phyloP scores from a whole-genome alignment of 2,113 vertebrate genomes.

The Lamprotornis superbus region DNA sequence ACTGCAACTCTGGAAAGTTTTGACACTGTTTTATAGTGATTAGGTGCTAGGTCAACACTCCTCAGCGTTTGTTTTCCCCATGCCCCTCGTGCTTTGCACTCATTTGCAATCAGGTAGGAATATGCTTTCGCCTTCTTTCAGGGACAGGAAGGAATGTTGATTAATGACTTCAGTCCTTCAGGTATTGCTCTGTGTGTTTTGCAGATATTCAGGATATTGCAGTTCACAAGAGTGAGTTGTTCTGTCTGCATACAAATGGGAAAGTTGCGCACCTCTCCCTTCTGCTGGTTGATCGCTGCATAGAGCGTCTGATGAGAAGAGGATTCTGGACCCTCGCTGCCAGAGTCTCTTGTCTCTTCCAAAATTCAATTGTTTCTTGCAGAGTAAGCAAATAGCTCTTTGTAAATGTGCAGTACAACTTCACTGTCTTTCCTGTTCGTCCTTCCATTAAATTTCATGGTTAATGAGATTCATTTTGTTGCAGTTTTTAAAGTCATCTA shows the following conservation, averaged over 20 bases:
- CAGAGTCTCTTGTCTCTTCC: conserved; percentile 87
- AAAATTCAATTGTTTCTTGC: conserved; percentile 79
- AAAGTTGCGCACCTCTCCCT: conserved; percentile 88
- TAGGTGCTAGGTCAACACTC: neutral
- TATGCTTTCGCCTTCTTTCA: neutral
- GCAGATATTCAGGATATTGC: conserved; percentile 88
- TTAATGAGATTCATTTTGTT: neutral
- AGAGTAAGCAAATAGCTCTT: conserved; percentile 76
- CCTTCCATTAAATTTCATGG: neutral
- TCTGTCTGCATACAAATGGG: conserved; percentile 88
- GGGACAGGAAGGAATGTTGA: neutral
- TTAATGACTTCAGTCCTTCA: neutral
- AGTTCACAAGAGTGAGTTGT: conserved; percentile 87
- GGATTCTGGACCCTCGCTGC: conserved; percentile 86
- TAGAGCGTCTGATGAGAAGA: conserved; percentile 88
- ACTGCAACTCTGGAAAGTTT: neutral
- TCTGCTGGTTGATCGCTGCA: conserved; percentile 86
- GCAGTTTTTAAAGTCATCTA: neutral
- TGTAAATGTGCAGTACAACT: neutral
- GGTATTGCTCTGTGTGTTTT: neutral
- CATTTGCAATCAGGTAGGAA: neutral
- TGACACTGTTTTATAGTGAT: neutral
- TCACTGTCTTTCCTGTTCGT: neutral
- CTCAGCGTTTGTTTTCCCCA: neutral
- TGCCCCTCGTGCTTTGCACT: neutral